These are phyloP conservation scores for Tachyglossus aculeatus DNA, from an alignment of 2,797 vertebrate species.

Conservation along the genomic window DNA sequence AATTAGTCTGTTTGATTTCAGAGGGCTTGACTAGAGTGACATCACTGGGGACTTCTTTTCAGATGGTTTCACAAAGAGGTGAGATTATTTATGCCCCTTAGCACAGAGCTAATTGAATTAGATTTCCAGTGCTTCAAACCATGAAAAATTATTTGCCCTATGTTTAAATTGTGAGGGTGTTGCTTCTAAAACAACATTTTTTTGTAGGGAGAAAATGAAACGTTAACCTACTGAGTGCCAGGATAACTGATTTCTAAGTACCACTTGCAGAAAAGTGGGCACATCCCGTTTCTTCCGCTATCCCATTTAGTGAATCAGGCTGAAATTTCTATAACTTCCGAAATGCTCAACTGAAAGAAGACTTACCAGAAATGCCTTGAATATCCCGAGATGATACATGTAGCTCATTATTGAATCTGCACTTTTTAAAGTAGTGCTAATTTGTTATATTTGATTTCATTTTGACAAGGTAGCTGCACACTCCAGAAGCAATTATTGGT, in stretches of 20 bases:
- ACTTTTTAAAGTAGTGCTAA: too few relatives aligned
- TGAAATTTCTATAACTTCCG: constrained; percentile 47
- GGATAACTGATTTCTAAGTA: neutral
- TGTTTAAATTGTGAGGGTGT: neutral
- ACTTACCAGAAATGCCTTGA: too few relatives aligned
- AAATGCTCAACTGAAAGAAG: neutral
- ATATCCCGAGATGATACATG: too few relatives aligned
- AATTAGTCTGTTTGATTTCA: constrained; percentile 14
- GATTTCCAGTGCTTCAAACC: neutral
- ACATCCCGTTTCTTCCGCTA: constrained; percentile 43
- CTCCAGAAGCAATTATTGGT: too few relatives aligned
- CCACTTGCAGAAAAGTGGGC: constrained; percentile 15
- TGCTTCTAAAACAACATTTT: neutral
- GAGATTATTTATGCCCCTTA: neutral
- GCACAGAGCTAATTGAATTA: constrained; percentile 8
- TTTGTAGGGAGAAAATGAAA: too few relatives aligned
- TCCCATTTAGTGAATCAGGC: constrained; percentile 16
- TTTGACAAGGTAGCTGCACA: too few relatives aligned
- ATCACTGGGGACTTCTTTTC: neutral
- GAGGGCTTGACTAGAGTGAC: constrained; percentile 9
- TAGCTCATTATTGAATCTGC: too few relatives aligned
- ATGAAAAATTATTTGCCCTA: neutral
- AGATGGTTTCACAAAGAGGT: neutral
- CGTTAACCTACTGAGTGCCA: neutral
- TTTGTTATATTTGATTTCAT: too few relatives aligned